These are phyloP conservation scores for Macrosoma leucophasiata DNA, from an alignment of 2,888 invertebrate genomes.

Conservation along the genomic window DNA sequence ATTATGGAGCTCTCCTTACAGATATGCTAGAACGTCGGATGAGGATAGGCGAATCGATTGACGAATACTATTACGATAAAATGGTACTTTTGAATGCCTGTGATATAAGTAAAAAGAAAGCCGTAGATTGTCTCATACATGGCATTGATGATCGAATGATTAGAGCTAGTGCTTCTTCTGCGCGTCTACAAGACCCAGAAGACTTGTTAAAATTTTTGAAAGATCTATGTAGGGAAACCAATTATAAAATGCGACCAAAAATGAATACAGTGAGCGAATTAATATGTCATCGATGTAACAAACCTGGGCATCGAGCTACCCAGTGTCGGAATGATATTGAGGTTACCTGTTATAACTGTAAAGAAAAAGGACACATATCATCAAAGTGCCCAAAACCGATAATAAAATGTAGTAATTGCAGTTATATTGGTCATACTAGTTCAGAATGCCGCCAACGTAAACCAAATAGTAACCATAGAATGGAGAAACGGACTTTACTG, in stretches of 20 bases:
- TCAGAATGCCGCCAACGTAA: no score
- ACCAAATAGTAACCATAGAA: no score
- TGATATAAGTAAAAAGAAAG: constrained; percentile 13
- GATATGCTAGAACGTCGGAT: constrained; percentile 15
- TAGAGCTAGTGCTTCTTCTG: constrained; percentile 13
- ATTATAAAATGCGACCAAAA: background rate
- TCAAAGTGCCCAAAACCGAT: no score
- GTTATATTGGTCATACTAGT: no score
- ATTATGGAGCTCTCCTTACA: constrained; percentile 13
- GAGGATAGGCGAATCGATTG: constrained; percentile 15
- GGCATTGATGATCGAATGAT: constrained; percentile 17
- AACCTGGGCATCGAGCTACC: constrained; percentile 1
- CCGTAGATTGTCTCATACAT: constrained; percentile 18
- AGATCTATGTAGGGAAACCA: constrained; percentile 7
- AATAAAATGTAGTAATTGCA: no score
- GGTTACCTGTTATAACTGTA: background rate
- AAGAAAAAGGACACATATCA: no score
- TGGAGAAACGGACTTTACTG: no score
- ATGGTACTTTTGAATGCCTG: constrained; percentile 20
- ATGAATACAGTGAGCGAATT: background rate
- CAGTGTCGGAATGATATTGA: constrained; percentile 1
- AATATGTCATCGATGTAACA: constrained; percentile 3
- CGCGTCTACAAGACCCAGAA: constrained; percentile 15
- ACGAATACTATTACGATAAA: constrained; percentile 20
- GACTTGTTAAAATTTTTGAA: constrained; percentile 18